A percentile compares a stretch with the other conserved stretches of the same genome.
Conservation (phyloP, 1,140 invertebrate genomes). For the Araneus ventricosus region DNA sequence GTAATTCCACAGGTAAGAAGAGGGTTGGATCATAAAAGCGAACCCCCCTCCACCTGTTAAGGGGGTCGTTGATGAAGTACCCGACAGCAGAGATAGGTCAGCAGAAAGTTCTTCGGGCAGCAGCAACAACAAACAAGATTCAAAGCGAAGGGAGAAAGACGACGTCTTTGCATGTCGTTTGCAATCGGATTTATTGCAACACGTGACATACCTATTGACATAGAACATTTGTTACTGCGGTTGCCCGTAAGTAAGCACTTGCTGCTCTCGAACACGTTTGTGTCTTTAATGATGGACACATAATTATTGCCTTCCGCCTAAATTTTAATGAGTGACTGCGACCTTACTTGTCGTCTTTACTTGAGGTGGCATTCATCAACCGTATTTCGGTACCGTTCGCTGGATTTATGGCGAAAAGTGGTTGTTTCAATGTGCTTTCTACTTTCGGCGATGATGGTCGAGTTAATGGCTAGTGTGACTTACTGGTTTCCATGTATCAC, state of each 20-base stretch:
- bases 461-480: not conserved
- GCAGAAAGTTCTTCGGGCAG: not conserved
- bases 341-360: slow-evolving; percentile 12
- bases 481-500: too few species aligned
- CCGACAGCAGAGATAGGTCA: not conserved
- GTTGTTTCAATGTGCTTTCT: not conserved
- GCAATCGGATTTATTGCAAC: slow-evolving; percentile 48
- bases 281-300: slow-evolving; percentile 39
- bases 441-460: not conserved
- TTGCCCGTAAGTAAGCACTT: not conserved
- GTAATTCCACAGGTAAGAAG: slow-evolving; percentile 45
- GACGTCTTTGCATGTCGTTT: slow-evolving; percentile 48
- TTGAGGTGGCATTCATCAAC: slow-evolving; percentile 4
- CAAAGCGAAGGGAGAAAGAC: not conserved
- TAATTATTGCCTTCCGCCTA: slow-evolving; percentile 29
- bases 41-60: not conserved
- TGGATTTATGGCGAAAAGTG: not conserved
- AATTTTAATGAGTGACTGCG: slow-evolving; percentile 43
- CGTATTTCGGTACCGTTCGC: not conserved
- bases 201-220: slow-evolving; percentile 41
- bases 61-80: not conserved
- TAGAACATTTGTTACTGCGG: not conserved
- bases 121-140: not conserved
- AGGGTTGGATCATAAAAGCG: slow-evolving; percentile 26
- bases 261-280: not conserved